Evolutionary conservation across 2,113 vertebrate genomes (phyloP), one percentile per base, ranked within the genome.

Genomic region (Megaleporinus macrocephalus): DNA sequence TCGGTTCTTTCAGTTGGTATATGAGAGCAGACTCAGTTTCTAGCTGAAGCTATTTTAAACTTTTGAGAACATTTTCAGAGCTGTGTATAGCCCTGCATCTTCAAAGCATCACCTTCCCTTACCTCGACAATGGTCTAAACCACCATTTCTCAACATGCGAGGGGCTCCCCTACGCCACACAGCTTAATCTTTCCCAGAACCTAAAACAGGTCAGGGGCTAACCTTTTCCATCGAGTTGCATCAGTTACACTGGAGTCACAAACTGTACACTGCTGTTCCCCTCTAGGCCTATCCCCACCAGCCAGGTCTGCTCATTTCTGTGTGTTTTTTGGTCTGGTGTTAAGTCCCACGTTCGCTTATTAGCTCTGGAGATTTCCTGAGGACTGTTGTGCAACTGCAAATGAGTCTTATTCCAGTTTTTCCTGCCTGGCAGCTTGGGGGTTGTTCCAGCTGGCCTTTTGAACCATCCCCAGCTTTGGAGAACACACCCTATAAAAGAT

Each of bases 341-440:
- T 33, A 62, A 44, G 55, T 82, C 69, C 66, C 36, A 61, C 79
- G 84, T 83, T 80, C 10, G 11, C 41, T 44, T 44, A 65, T 87
- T 80, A 85, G 89, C 83, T 73, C 14, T 1, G 82, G 65, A 87
- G 86, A 90, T 89, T 89, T 92, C 90, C 85, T 78, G 80, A 73
- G 79, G 53, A 70, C 84, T 83, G 80, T 93, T 93, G 90, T 90
- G 92, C 91, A 94, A 93, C 87, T 73, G 44, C 82, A 85, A 87
- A 90, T 91, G 75, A 91, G 87, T 88, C 86, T 87, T 82, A 87
- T 92, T 95, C 94, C 92, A 90, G 94, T 94, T 94, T 94, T 95
- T 95, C 93, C 90, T 89, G 94, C 93, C 90, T 79, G 89, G 88
- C 91, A 70, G 55, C 76, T 79, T 88, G 84, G 79, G 86, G 92